Percentiles rank a stretch among this genome's conserved stretches.
These are phyloP conservation scores for Echinometra lucunter DNA, from an alignment of 53 echinoderm and acorn worm species.

Conservation along the genomic window DNA sequence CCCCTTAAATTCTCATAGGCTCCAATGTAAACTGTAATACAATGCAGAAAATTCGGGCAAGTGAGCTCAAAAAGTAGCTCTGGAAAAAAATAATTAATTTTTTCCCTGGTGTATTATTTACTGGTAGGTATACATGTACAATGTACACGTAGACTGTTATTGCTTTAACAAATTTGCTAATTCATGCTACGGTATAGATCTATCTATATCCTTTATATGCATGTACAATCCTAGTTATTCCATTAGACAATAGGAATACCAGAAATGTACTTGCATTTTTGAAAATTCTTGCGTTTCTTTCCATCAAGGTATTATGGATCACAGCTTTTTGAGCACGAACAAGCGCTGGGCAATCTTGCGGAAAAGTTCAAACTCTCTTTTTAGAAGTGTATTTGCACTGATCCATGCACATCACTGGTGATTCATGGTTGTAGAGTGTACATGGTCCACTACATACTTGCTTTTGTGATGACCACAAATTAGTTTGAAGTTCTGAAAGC, in stretches of 20 bases:
- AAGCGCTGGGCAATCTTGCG: constrained; percentile 45
- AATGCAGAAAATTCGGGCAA: no score
- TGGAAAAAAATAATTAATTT: no score
- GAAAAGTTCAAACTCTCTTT: constrained; percentile 22
- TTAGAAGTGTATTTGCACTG: background rate
- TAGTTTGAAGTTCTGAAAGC: background rate
- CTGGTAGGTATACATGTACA: background rate
- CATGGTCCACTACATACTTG: background rate
- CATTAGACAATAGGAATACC: constrained; percentile 35
- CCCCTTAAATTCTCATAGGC: no score
- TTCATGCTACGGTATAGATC: background rate
- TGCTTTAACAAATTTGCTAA: constrained; percentile 22
- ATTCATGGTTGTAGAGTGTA: background rate
- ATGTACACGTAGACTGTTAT: background rate
- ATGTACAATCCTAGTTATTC: background rate
- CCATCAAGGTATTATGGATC: constrained; percentile 42
- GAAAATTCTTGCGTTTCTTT: background rate
- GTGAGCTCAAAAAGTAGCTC: no score
- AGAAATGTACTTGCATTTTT: constrained; percentile 10
- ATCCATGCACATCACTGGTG: background rate
- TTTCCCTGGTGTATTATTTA: no score
- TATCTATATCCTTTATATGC: background rate
- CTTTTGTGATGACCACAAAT: background rate
- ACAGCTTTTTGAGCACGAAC: background rate
- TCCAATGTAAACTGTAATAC: no score